A percentile compares a stretch with the other conserved stretches of the same genome.
Conservation (phyloP, 2,797 vertebrate species). For the Labroides dimidiatus region DNA sequence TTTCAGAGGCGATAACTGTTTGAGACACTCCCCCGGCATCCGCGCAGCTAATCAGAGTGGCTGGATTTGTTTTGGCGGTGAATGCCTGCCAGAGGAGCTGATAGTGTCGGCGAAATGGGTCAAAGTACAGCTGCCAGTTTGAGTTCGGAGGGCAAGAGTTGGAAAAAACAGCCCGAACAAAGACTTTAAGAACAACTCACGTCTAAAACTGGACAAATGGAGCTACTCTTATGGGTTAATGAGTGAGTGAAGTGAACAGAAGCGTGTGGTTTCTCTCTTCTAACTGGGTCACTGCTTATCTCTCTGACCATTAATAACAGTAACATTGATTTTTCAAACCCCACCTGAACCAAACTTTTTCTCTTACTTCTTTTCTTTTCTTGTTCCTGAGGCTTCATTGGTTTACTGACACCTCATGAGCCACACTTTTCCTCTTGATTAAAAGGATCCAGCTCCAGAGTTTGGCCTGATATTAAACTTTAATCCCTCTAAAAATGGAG, state of each 20-base stretch:
- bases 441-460: no score
- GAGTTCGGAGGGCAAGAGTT: constrained; percentile 23
- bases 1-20: constrained; percentile 54
- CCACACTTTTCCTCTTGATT: no score
- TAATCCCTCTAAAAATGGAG: background rate
- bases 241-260: background rate
- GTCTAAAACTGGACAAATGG: background rate
- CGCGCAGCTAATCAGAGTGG: constrained; percentile 69
- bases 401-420: background rate
- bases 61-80: constrained; percentile 74
- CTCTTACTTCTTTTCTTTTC: background rate
- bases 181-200: constrained; percentile 24
- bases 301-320: constrained; percentile 12
- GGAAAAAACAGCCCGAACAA: constrained; percentile 55
- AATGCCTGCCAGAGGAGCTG: constrained; percentile 67
- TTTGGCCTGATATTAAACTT: constrained; percentile 5
- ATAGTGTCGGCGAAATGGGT: constrained; percentile 73
- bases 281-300: constrained; percentile 5
- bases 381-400: no score
- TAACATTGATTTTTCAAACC: background rate
- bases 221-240: background rate
- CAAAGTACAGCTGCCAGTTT: constrained; percentile 76
- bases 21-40: constrained; percentile 47
- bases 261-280: constrained; percentile 2
- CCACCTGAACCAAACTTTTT: background rate